A percentile compares a stretch with the other conserved stretches of the same genome.
Evolutionary conservation across 92 coral and sea anemone species (phyloP).

Genomic region (Umimayanthus kanabou): DNA sequence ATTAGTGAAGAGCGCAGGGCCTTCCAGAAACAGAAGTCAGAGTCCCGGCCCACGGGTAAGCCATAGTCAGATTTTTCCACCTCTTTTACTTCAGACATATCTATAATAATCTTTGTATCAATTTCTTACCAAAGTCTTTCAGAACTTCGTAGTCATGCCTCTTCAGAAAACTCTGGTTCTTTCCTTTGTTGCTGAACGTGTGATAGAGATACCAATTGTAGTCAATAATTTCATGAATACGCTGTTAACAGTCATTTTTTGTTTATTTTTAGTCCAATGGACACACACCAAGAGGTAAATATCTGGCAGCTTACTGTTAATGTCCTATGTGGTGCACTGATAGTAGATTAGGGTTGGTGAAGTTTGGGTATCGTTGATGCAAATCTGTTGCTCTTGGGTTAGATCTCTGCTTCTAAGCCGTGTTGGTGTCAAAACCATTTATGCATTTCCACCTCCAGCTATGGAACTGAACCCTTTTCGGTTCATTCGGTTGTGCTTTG

Average conservation of each 20-base stretch:
- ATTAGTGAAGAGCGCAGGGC: conserved; percentile 79
- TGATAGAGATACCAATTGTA: neutral
- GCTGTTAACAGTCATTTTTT: neutral
- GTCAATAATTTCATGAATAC: neutral
- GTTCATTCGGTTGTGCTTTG: no score
- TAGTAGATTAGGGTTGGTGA: neutral
- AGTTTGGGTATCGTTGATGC: neutral
- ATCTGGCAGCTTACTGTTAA: neutral
- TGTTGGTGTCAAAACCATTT: neutral
- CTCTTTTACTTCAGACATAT: neutral
- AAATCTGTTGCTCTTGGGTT: neutral
- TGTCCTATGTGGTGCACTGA: neutral
- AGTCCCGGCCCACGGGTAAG: conserved; percentile 79
- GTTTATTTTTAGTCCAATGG: conserved; percentile 67
- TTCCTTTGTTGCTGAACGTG: neutral
- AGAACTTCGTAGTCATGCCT: neutral
- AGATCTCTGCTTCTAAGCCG: neutral
- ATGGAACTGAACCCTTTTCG: no score
- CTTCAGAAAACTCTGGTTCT: no score
- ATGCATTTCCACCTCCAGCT: no score
- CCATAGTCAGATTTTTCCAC: neutral
- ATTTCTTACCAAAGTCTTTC: neutral
- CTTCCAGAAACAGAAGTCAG: conserved; percentile 67
- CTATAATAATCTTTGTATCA: no score
- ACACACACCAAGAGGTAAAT: conserved; percentile 83